Percentiles rank a stretch among this genome's conserved stretches.
Conservation (phyloP, 2,113 vertebrate genomes). For the Eolophus roseicapilla region DNA sequence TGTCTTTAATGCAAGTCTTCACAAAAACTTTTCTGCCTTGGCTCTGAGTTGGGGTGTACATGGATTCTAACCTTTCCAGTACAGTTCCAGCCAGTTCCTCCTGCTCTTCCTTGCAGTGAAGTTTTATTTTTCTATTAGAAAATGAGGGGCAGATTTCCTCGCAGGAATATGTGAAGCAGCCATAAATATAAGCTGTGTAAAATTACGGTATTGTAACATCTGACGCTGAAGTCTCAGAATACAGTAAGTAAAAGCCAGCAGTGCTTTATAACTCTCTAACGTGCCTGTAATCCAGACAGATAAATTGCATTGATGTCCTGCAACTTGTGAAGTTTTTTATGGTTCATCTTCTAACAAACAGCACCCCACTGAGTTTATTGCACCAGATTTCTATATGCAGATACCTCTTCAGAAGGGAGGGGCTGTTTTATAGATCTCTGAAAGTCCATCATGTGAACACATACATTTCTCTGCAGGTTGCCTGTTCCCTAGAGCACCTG, state of each 20-base stretch:
- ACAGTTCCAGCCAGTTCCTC: neutral
- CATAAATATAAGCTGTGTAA: neutral
- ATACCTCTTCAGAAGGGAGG: neutral
- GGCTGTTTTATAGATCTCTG: neutral
- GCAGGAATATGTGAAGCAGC: neutral
- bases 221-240: neutral
- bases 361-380: neutral
- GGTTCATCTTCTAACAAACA: neutral
- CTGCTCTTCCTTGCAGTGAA: neutral
- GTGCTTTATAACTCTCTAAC: neutral
- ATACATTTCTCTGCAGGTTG: fast-evolving
- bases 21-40: neutral
- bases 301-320: neutral
- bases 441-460: fast-evolving
- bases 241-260: neutral
- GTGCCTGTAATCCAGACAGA: neutral
- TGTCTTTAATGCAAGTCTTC: neutral
- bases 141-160: neutral
- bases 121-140: neutral
- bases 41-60: neutral
- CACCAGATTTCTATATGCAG: neutral
- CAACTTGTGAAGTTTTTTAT: neutral
- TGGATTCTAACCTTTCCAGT: neutral
- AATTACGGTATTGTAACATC: neutral
- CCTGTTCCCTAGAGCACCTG: neutral